phyloP scores from a whole-genome alignment of 1,140 invertebrate genomes.

The Adelges cooleyi region DNA sequence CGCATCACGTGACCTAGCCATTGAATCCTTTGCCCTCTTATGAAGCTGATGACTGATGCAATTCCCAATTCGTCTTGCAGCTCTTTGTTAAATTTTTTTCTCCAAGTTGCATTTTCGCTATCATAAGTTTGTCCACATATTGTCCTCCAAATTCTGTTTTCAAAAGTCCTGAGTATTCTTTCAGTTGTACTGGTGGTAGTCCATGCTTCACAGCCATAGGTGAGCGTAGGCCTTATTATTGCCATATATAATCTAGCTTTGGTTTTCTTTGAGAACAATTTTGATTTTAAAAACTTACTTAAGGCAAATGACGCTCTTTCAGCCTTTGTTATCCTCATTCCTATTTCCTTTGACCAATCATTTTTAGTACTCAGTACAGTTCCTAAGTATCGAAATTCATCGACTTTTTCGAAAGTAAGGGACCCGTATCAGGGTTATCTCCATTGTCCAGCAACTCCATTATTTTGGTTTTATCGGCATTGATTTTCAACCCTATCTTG shows the following conservation, averaged over 20 bases:
- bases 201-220: neutral
- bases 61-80: too few species aligned
- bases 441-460: neutral
- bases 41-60: too few species aligned
- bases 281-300: neutral
- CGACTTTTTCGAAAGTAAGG: neutral
- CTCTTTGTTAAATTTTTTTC: too few species aligned
- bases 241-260: neutral
- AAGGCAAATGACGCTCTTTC: neutral
- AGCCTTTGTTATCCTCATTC: neutral
- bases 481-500: slow-evolving; percentile 13
- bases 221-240: neutral
- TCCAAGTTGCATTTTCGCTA: too few species aligned
- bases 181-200: neutral
- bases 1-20: too few species aligned
- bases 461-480: slow-evolving; percentile 4
- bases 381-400: neutral
- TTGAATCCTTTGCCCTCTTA: too few species aligned
- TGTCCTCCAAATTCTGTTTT: neutral
- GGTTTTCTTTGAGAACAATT: neutral
- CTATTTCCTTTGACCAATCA: neutral
- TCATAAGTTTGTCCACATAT: too few species aligned
- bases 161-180: neutral
- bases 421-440: neutral
- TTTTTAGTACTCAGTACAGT: neutral